phyloP scores from a whole-genome alignment of 1,140 invertebrate species.

The Vanessa atalanta region DNA sequence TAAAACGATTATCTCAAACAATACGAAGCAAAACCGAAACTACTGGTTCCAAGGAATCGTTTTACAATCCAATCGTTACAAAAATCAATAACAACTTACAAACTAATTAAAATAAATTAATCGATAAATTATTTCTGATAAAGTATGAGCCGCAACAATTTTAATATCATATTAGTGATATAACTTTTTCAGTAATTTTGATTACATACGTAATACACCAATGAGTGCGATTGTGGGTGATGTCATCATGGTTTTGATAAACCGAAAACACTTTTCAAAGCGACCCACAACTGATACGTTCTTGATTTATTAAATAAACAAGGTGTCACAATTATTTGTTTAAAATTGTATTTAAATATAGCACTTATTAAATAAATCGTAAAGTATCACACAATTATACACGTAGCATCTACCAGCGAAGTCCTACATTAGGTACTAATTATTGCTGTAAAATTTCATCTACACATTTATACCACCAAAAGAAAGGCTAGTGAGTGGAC shows the following conservation, averaged over 20 bases:
- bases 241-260: too few relatives aligned
- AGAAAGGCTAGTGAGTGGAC: constrained; percentile 69
- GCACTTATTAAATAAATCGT: constrained; percentile 64
- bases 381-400: constrained; percentile 74
- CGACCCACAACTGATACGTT: constrained; percentile 6
- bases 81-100: constrained; percentile 63
- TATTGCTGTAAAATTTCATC: constrained; percentile 78
- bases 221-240: not conserved
- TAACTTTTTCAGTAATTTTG: constrained; percentile 63
- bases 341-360: constrained; percentile 35
- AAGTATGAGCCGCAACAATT: constrained; percentile 74
- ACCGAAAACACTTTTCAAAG: not conserved
- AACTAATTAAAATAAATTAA: constrained; percentile 75
- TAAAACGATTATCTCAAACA: constrained; percentile 56
- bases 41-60: constrained; percentile 38
- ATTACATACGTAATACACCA: constrained; percentile 22
- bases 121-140: constrained; percentile 62
- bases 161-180: constrained; percentile 78
- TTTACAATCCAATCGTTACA: constrained; percentile 49
- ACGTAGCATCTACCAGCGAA: constrained; percentile 76
- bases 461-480: constrained; percentile 73
- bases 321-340: constrained; percentile 1
- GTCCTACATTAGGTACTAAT: constrained; percentile 75
- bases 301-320: constrained; percentile 31
- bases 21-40: constrained; percentile 42